Conservation (phyloP, 2,797 vertebrate genomes). For the Calcarius lapponicus region DNA sequence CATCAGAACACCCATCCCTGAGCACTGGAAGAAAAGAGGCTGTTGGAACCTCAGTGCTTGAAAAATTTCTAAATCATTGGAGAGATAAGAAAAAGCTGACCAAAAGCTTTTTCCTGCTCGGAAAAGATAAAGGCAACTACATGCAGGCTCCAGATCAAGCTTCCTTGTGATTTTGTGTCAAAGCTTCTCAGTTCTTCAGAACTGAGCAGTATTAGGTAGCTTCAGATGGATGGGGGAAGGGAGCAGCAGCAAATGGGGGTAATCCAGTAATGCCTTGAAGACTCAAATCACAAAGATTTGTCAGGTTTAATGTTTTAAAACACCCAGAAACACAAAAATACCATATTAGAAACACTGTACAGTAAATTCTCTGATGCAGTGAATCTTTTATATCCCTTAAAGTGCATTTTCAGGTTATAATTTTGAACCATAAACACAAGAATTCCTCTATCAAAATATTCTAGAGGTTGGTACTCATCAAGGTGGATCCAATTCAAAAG, state of each 20-base stretch:
- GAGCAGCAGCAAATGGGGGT: background rate
- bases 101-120: background rate
- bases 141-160: background rate
- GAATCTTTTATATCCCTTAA: background rate
- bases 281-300: background rate
- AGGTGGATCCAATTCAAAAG: background rate
- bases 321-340: background rate
- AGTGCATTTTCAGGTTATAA: background rate
- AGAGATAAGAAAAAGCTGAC: constrained; percentile 1
- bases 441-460: background rate
- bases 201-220: background rate
- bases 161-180: background rate
- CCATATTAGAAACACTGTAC: background rate
- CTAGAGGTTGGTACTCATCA: background rate
- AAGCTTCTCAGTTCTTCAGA: background rate
- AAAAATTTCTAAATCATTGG: background rate
- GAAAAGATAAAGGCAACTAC: background rate
- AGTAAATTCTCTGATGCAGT: background rate
- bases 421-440: background rate
- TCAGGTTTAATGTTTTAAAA: background rate
- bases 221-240: background rate
- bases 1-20: background rate
- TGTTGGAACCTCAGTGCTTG: background rate
- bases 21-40: background rate
- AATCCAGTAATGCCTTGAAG: background rate